Conservation (phyloP, 2,113 vertebrate genomes). For the Climacteris rufus region DNA sequence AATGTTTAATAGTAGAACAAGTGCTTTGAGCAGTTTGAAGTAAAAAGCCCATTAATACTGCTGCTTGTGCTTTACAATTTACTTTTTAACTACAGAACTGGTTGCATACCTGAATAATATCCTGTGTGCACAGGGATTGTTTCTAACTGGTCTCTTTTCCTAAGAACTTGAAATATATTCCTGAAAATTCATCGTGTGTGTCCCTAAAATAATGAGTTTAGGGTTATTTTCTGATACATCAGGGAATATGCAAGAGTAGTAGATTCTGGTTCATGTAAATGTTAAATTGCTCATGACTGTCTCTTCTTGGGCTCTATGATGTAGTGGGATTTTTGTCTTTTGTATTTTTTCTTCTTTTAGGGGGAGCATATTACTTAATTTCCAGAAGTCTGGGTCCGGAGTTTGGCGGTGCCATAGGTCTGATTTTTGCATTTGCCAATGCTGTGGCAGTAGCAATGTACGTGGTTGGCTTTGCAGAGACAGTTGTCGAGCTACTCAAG, state of each 20-base stretch:
- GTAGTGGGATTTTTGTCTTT: background rate
- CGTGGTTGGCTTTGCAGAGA: conserved; percentile 97
- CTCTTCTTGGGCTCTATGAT: background rate
- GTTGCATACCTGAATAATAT: background rate
- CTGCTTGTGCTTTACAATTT: background rate
- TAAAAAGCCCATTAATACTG: background rate
- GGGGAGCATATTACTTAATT: conserved; percentile 97
- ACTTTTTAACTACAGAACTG: background rate
- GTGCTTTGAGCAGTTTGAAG: background rate
- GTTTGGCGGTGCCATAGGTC: conserved; percentile 95
- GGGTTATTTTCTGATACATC: background rate
- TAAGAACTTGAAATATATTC: background rate
- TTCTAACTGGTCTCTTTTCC: background rate
- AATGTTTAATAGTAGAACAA: background rate
- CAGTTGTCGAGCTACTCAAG: conserved; percentile 86
- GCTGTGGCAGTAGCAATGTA: conserved; percentile 99
- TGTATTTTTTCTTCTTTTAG: conserved; percentile 52
- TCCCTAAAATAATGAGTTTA: background rate
- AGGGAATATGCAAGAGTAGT: background rate
- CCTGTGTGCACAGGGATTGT: background rate
- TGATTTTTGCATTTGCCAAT: conserved; percentile 98
- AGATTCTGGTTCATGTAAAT: accelerated
- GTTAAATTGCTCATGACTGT: background rate
- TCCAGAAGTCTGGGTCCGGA: conserved; percentile 96
- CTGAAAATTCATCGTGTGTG: background rate